Base-by-base conservation (phyloP, 1,140 invertebrate genomes). In the Neodiprion pinetum region DNA sequence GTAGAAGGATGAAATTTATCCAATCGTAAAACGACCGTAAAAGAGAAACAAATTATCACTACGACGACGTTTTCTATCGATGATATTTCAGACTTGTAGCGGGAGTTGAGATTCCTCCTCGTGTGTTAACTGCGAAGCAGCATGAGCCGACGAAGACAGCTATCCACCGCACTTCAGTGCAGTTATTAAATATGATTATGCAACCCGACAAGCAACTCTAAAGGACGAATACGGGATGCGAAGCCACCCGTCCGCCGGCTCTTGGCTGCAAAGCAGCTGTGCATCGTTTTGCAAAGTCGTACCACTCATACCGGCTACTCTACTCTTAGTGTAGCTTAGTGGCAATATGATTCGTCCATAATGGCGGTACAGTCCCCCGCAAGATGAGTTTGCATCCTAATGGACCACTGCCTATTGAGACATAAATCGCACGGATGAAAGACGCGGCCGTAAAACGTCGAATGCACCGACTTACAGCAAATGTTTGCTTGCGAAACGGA, bases 181-280 rank as follows among this genome's bases (percentile, higher is more conserved):
- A 70, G 72, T 74, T 74, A 74, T 74, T 74, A 74, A 74, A 74
- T 69, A 74, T 74, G 72, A 74, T 74, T 74, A 74, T 69, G 72
- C 72, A 74, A 74, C 67, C 3, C 72, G 72, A 49, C 66, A 74
- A 28, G 72, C 67, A 74, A 67, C 67, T 67, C 67, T 48, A 70
- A 74, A 74, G 72, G 67, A 74, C 72, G 66, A 28, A 74, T 48
- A 70, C 53, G 53, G 11, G 53, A 61, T 61, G 53, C 53, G 53
- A 61, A 61, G 53, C n/a, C 53, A 17, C 9, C 53, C 53, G n/a
- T 61, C 53, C 53, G 53, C 53, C n/a, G 53, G 3, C 11, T 8
- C 53, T 61, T 17, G 11, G 53, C 53, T 14, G 53, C 11, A 7
- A 61, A 61, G 11, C 11, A 61, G 53, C n/a, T 17, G n/a, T 14